Evolutionary conservation across 1,140 invertebrate species (phyloP), one percentile per base, ranked within the genome.

Genomic region (Heliconius hewitsoni): DNA sequence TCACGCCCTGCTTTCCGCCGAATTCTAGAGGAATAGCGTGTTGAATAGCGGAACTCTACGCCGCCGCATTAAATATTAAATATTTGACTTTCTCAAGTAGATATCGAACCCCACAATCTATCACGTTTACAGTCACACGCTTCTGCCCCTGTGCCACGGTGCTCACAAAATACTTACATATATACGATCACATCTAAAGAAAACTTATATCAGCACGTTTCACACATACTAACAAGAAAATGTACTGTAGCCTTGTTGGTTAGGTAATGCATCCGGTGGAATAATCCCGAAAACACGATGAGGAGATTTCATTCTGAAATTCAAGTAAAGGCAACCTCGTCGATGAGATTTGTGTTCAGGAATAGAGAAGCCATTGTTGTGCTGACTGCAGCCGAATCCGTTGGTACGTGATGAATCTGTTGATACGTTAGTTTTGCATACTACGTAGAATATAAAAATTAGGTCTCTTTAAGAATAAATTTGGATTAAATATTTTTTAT

Each of bases 211-310:
- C 34, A 71, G 2, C 34, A 34, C 30, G 9, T n/a, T 72, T 72
- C 19, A 57, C 71, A 18, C 30, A 16, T 66, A 55, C 37, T 42
- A 76, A 71, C 66, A 76, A 76, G 66, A 71, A 72, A 76, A 80
- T 72, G 23, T 27, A 34, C 66, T 71, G 75, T 71, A 71, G 42
- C 42, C 16, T 37, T 75, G 34, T 71, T 70, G 66, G 75, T 71
- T 76, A 71, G 78, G 66, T 71, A 83, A 81, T 81, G 80, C 80
- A 83, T 78, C 81, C 74, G 74, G 81, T 70, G 79, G 85, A 86
- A 87, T 88, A 89, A 90, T 89, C 85, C 86, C 79, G 80, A 85
- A 87, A 88, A 86, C 85, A 88, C 85, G 84, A 87, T 88, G 82
- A 83, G 75, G 84, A 83, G 81, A 87, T 88, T 81, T 77, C 73